Evolutionary conservation across 2,888 invertebrate genomes (phyloP).

Genomic region (Hesperia comma): DNA sequence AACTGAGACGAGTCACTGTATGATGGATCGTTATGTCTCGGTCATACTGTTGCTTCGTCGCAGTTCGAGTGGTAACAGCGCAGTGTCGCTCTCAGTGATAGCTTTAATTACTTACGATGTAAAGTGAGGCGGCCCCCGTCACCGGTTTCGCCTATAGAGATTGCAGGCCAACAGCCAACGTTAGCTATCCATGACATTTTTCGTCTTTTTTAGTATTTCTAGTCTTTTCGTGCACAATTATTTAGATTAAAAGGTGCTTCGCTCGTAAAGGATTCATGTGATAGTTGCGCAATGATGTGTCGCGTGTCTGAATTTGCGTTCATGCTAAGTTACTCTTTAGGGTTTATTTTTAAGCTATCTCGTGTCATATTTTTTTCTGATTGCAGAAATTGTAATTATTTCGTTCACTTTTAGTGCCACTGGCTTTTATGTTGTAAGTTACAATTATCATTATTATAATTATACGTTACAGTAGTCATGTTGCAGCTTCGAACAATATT

Average conservation of each 20-base stretch:
- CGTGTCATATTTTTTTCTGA: constrained; percentile 77
- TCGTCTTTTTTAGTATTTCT: constrained; percentile 71
- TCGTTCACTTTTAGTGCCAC: constrained; percentile 77
- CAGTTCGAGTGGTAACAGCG: constrained; percentile 45
- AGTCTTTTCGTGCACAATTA: constrained; percentile 80
- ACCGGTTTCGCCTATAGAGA: constrained; percentile 40
- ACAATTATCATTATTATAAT: constrained; percentile 54
- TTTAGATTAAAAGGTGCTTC: constrained; percentile 75
- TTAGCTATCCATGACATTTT: constrained; percentile 61
- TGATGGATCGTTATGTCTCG: background rate
- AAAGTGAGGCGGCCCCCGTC: constrained; percentile 45
- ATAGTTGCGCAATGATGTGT: constrained; percentile 66
- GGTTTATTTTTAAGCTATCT: constrained; percentile 67
- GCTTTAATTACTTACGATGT: constrained; percentile 68
- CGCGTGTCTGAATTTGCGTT: constrained; percentile 61
- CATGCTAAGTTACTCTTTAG: constrained; percentile 57
- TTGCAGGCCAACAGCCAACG: constrained; percentile 54
- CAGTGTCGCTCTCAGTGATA: constrained; percentile 60
- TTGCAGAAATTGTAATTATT: constrained; percentile 59
- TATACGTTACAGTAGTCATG: constrained; percentile 72
- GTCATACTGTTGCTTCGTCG: constrained; percentile 35
- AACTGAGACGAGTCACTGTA: no score
- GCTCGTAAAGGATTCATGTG: constrained; percentile 74
- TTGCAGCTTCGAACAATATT: constrained; percentile 82
- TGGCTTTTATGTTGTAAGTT: constrained; percentile 71